Base-by-base conservation (phyloP, 2,113 vertebrate genomes). In the Bostrychus sinensis region DNA sequence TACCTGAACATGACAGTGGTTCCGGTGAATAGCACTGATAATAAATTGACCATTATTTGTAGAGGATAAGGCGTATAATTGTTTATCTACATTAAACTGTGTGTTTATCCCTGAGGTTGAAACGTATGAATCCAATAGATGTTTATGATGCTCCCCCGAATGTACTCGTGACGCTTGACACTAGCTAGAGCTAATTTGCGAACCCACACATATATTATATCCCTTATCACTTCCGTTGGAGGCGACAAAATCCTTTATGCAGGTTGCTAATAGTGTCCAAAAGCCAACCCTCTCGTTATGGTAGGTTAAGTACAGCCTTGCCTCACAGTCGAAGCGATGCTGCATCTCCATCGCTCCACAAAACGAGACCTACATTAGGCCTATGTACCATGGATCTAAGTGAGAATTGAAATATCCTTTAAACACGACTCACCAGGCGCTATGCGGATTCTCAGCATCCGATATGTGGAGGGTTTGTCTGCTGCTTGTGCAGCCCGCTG, bases 401-500 rank as follows among this genome's bases (percentile, higher is more conserved):
- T 10, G 0, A 45, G 28, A 46, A 4, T 34, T 16, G 45, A 20
- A 3, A 12, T 20, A 16, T n/a, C 10, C 1, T 1, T 30, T 1
- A n/a, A 17, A 60, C 26, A 48, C 36, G 26, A 86, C 87, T 83
- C 78, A 87, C 85, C 89, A 17, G 72, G 25, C 38, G 66, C 55
- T 65, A 39, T 17, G 3, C 8, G 23, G 69, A 68, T 45, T n/a
- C 74, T 46, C 46, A 57, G 75, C 81, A 85, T 85, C 84, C 72
- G 82, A 76, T 65, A 34, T 22, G 62, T 22, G 14, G 62, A 62
- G 39, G 72, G 48, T 80, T 77, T 66, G 36, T 34, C 60, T 62
- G 48, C 60, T 77, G 63, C 67, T 78, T 46, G 68, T 38, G 34
- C 19, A n/a, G 32, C 57, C 61, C 45, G 50, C 60, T 75, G 85